phyloP scores from a whole-genome alignment of 1,140 invertebrate genomes.

The Microvelia longipes region DNA sequence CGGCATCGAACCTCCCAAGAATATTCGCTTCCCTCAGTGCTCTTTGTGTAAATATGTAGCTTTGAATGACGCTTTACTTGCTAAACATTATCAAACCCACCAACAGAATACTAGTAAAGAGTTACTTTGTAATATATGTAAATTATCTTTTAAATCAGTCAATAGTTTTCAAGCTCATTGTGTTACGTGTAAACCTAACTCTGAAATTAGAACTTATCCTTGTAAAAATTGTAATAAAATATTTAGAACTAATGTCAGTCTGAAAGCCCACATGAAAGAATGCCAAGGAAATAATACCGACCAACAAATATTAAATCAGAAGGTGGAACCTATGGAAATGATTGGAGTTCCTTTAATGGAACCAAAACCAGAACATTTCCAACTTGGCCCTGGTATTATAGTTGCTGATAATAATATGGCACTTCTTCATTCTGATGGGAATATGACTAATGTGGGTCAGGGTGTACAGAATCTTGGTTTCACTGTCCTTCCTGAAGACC shows the following conservation, averaged over 20 bases:
- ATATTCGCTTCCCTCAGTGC: slow-evolving; percentile 56
- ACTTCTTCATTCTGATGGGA: slow-evolving; percentile 18
- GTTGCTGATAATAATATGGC: slow-evolving; percentile 12
- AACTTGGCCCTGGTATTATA: slow-evolving; percentile 16
- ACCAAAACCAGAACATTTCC: slow-evolving; percentile 8
- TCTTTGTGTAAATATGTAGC: slow-evolving; percentile 57
- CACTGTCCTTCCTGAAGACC: slow-evolving; percentile 10
- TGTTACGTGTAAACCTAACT: slow-evolving; percentile 10
- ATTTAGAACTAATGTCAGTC: slow-evolving; percentile 42
- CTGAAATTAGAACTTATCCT: slow-evolving; percentile 32
- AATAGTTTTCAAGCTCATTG: slow-evolving; percentile 8
- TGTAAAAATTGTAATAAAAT: slow-evolving; percentile 51
- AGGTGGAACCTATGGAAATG: slow-evolving; percentile 12
- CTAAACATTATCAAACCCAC: slow-evolving; percentile 37
- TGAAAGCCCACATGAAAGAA: slow-evolving; percentile 43
- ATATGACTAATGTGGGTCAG: slow-evolving; percentile 16
- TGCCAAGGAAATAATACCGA: slow-evolving; percentile 2
- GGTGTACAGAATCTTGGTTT: slow-evolving; percentile 18
- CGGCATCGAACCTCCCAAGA: slow-evolving; percentile 51
- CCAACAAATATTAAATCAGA: not conserved
- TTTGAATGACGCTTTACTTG: slow-evolving; percentile 45
- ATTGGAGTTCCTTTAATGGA: slow-evolving; percentile 17
- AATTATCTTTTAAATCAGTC: slow-evolving; percentile 31
- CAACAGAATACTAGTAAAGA: slow-evolving; percentile 21
- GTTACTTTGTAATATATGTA: slow-evolving; percentile 32